Evolutionary conservation across 2,797 vertebrate species (phyloP).

Genomic region (Choloepus didactylus): DNA sequence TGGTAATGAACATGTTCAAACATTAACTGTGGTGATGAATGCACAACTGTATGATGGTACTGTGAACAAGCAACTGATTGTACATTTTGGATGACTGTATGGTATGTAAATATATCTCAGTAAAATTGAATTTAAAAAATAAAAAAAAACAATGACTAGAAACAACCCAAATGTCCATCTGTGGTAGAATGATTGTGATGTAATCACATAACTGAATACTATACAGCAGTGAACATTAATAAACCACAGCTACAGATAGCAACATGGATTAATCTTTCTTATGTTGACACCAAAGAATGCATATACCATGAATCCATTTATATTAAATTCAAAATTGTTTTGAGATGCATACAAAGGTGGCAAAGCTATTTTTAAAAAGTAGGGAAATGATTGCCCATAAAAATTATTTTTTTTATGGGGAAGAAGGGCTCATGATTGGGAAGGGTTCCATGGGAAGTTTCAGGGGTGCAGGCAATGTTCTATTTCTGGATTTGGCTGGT

Average conservation of each 20-base stretch:
- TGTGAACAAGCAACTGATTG: too few species aligned
- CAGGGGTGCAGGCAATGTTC: background rate
- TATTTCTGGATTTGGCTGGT: background rate
- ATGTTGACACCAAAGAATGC: background rate
- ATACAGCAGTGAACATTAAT: background rate
- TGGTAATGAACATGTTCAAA: too few species aligned
- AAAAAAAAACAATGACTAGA: background rate
- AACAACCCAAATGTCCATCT: background rate
- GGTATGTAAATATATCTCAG: too few species aligned
- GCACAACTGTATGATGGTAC: too few species aligned
- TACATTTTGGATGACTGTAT: too few species aligned
- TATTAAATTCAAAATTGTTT: background rate
- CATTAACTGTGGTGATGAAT: too few species aligned
- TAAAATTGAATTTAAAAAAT: too few species aligned
- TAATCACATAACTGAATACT: background rate
- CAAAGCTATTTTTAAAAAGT: background rate
- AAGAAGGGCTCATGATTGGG: background rate
- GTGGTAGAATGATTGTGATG: background rate
- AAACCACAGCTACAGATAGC: background rate
- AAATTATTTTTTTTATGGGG: background rate
- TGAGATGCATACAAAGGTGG: background rate
- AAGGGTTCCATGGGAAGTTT: background rate
- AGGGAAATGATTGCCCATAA: background rate
- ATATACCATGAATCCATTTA: background rate
- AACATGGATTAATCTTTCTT: background rate